Evolutionary conservation across 2,113 vertebrate genomes (phyloP).

Genomic region (Scalopus aquaticus): DNA sequence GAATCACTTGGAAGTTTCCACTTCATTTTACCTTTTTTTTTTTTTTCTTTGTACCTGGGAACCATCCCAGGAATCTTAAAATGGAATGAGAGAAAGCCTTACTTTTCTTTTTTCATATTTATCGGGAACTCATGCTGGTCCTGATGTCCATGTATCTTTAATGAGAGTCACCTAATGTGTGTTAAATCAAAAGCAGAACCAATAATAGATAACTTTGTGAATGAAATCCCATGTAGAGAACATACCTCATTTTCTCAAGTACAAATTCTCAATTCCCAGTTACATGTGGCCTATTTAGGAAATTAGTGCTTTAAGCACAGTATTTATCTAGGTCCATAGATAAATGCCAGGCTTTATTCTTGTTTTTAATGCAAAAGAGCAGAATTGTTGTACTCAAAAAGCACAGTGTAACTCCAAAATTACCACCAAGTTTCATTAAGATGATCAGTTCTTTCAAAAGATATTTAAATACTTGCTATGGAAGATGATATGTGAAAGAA

Average conservation of each 20-base stretch:
- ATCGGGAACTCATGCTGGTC: neutral
- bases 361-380: neutral
- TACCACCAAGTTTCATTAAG: slow-evolving; percentile 76
- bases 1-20: neutral
- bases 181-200: neutral
- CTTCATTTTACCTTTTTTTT: neutral
- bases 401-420: slow-evolving; percentile 22
- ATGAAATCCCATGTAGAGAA: neutral
- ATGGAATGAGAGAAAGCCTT: neutral
- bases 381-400: slow-evolving; percentile 7
- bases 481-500: slow-evolving; percentile 61
- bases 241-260: neutral
- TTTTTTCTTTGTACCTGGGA: neutral
- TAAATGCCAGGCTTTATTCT: neutral
- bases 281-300: neutral
- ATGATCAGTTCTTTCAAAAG: slow-evolving; percentile 76
- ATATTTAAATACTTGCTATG: slow-evolving; percentile 75
- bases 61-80: neutral
- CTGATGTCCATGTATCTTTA: neutral
- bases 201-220: neutral
- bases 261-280: neutral
- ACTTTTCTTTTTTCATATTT: neutral
- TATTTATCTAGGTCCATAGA: neutral
- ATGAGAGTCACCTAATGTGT: neutral
- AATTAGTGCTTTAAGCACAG: neutral